Evolutionary conservation across 2,888 invertebrate genomes (phyloP).

Genomic region (Phyllotreta striolata): DNA sequence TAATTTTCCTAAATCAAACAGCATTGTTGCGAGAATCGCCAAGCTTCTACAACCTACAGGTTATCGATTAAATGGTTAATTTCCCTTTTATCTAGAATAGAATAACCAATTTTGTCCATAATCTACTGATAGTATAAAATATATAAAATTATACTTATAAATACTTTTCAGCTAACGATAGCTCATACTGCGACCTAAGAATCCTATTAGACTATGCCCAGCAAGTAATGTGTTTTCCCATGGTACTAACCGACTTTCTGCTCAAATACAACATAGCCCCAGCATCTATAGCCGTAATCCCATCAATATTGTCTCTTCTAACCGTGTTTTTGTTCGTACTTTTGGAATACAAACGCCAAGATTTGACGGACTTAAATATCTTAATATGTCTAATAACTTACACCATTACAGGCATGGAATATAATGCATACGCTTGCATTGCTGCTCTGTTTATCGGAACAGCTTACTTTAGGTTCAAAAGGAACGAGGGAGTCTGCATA

Average conservation of each 20-base stretch:
- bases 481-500: conserved; percentile 24
- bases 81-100: too few species aligned
- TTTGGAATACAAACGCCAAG: conserved; percentile 44
- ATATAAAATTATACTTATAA: conserved; percentile 4
- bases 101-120: conserved; percentile 1
- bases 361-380: conserved; percentile 45
- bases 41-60: too few species aligned
- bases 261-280: conserved; percentile 40
- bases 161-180: conserved; percentile 43
- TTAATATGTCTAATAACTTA: conserved; percentile 35
- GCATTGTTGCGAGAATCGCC: neutral
- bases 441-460: conserved; percentile 17
- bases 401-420: conserved; percentile 3
- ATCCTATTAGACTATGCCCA: conserved; percentile 45
- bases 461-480: conserved; percentile 26
- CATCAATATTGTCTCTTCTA: conserved; percentile 40
- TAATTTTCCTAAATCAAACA: neutral
- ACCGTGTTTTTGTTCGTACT: conserved; percentile 41
- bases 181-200: conserved; percentile 42
- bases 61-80: too few species aligned
- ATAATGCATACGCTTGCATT: conserved; percentile 12
- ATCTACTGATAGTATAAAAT: neutral
- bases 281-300: conserved; percentile 37
- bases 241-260: conserved; percentile 44
- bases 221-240: conserved; percentile 39